Base-by-base conservation (phyloP, 2,113 vertebrate species). In the Erinaceus europaeus region DNA sequence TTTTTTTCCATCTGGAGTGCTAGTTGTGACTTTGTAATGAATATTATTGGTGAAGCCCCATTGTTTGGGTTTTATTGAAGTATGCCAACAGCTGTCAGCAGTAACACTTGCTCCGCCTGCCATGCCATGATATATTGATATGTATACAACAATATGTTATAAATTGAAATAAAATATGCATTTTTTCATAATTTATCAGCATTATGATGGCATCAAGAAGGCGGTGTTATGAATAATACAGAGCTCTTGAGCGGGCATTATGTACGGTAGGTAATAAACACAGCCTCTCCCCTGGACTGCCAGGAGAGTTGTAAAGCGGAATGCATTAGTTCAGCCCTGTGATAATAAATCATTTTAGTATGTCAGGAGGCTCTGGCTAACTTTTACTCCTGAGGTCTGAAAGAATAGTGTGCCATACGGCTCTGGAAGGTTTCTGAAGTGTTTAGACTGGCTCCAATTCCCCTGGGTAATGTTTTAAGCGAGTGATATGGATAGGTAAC, bases 211-310 rank as follows among this genome's bases (percentile, higher is more conserved):
- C 95, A 97, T 97, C 97, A 97, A 98, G 98, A 98, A 97, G 96
- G 96, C 97, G 96, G 97, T 96, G 98, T 98, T 98, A 98, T 99
- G 98, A 99, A 98, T 98, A 98, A 99, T 98, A 98, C 98, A 98
- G 96, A 97, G 91, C 95, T 96, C 95, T 97, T 95, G 96, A 97
- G 94, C 18, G 2, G 96, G 96, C 97, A 98, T 98, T 98, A 97
- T 97, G 96, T 96, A 96, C 93, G 93, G 93, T 97, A 96, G 97
- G 97, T 98, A 98, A 98, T 98, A 98, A 98, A 98, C 95, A 93
- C 96, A 96, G 96, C 88, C 96, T 97, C 97, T 97, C 91, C 94
- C 73, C 93, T 95, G 94, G 96, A 94, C 97, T 98, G 97, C 97
- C 97, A 97, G 97, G 97, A 98, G 98, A 97, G 96, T 96, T 98